A percentile compares a stretch with the other conserved stretches of the same genome.
Conservation (phyloP, 1,140 invertebrate species). For the Drosophila parvula region DNA sequence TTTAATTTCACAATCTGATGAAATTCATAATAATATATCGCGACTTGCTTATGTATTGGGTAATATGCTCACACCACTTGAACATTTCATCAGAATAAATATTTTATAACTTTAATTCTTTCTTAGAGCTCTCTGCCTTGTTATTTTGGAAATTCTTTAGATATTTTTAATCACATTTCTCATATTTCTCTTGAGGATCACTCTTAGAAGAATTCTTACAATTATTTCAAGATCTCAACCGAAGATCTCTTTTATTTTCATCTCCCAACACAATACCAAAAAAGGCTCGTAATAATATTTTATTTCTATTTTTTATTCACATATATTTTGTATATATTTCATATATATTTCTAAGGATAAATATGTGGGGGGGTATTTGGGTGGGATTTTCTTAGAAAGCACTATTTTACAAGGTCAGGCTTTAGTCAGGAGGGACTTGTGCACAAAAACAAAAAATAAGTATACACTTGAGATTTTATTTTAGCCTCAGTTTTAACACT, state of each 20-base stretch:
- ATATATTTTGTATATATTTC: neutral
- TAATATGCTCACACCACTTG: neutral
- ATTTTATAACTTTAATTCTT: neutral
- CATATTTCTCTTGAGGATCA: neutral
- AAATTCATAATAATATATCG: neutral
- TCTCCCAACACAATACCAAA: constrained; percentile 9
- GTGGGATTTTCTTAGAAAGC: neutral
- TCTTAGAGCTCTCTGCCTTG: neutral
- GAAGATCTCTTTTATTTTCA: neutral
- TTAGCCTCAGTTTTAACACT: constrained; percentile 25
- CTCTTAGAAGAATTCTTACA: neutral
- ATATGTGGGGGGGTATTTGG: neutral
- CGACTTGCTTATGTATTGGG: neutral
- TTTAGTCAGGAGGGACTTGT: neutral
- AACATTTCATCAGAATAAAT: neutral
- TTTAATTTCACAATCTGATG: constrained; percentile 3
- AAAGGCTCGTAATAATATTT: neutral
- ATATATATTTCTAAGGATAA: neutral
- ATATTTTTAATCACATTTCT: neutral
- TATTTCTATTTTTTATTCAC: constrained; percentile 8
- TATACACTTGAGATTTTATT: constrained; percentile 23
- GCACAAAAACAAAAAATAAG: constrained; percentile 42
- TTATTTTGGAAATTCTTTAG: too few species aligned
- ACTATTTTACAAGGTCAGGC: neutral
- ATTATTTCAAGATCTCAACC: neutral